These are phyloP conservation scores for Rhinolophus sinicus DNA, from an alignment of 2,113 vertebrate genomes.

Conservation along the genomic window DNA sequence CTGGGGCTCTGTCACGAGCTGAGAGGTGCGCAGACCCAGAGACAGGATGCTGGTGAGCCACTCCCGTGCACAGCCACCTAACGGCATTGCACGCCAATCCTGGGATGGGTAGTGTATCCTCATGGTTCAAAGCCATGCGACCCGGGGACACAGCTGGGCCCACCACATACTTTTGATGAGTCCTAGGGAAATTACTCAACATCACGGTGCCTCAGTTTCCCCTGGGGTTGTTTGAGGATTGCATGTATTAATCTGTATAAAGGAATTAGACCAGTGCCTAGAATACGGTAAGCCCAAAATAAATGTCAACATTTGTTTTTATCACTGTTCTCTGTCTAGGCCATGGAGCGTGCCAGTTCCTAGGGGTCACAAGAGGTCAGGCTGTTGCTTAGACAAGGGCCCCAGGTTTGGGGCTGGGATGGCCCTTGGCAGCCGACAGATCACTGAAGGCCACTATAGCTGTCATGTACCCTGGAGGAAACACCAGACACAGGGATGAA, in stretches of 20 bases:
- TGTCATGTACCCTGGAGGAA: neutral
- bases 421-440: neutral
- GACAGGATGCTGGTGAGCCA: neutral
- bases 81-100: neutral
- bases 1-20: neutral
- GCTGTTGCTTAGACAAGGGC: neutral
- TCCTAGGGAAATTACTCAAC: neutral
- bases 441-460: neutral
- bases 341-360: neutral
- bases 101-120: neutral
- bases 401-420: neutral
- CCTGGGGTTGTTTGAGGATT: neutral
- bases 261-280: neutral
- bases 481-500: neutral
- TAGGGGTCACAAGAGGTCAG: neutral
- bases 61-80: neutral
- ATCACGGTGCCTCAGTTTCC: neutral
- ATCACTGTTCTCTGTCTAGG: neutral
- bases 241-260: neutral
- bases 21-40: no score
- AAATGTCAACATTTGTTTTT: accelerated
- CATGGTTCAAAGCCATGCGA: neutral
- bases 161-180: accelerated
- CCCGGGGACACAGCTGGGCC: neutral
- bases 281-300: neutral